Evolutionary conservation across 2,888 invertebrate species (phyloP).

Genomic region (Stenichneumon culpator): DNA sequence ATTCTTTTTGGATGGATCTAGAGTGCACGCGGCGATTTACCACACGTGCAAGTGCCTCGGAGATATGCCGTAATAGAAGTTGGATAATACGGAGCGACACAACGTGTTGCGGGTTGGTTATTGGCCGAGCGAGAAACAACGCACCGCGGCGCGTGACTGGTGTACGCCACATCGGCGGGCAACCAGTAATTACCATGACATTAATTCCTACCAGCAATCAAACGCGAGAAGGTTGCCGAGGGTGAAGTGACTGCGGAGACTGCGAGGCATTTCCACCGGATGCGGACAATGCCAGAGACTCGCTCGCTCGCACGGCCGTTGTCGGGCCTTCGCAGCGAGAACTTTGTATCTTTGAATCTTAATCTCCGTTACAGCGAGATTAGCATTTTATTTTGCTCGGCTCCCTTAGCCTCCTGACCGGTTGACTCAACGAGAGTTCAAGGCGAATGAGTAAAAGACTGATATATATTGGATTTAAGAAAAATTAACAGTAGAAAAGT

Average conservation of each 20-base stretch:
- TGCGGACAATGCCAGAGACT: conserved; percentile 58
- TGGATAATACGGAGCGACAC: conserved; percentile 6
- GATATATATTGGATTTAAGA: neutral
- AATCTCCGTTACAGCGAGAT: conserved; percentile 24
- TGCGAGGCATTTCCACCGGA: conserved; percentile 56
- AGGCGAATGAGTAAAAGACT: conserved; percentile 47
- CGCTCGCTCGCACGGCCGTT: conserved; percentile 31
- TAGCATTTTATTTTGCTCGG: conserved; percentile 55
- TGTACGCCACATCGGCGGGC: conserved; percentile 59
- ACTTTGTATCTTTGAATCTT: conserved; percentile 40
- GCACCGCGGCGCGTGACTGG: conserved; percentile 61
- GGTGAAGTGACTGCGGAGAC: conserved; percentile 31
- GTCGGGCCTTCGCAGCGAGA: conserved; percentile 12
- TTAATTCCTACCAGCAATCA: conserved; percentile 67
- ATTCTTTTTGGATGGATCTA: neutral
- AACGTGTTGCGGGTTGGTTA: conserved; percentile 16
- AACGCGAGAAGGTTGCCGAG: conserved; percentile 19
- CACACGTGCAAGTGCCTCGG: conserved; percentile 14
- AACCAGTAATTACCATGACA: conserved; percentile 69
- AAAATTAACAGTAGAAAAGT: conserved; percentile 5
- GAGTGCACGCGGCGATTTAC: neutral
- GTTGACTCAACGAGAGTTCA: conserved; percentile 53
- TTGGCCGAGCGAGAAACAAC: conserved; percentile 17
- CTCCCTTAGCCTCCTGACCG: conserved; percentile 41
- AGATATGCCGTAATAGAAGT: conserved; percentile 13